Percentiles rank a stretch among this genome's conserved stretches.
Conservation (phyloP, 2,797 vertebrate species). For the Lutjanus argentimaculatus region DNA sequence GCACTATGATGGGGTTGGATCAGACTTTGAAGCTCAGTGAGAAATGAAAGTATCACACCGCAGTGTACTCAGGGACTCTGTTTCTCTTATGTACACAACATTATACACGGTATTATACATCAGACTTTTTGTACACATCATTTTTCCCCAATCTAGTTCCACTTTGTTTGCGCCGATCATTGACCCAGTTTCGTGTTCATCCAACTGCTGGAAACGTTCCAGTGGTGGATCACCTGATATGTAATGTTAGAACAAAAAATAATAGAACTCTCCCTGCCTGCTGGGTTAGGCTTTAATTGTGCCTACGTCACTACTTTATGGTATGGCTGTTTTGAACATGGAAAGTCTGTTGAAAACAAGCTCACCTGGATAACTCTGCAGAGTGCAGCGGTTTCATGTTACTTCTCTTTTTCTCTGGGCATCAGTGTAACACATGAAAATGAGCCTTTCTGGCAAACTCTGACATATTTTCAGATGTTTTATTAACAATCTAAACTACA, state of each 20-base stretch:
- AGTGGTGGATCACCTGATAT: neutral
- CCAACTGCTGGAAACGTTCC: neutral
- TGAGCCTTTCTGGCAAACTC: no score
- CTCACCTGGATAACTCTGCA: neutral
- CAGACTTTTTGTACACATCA: no score
- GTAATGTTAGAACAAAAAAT: no score
- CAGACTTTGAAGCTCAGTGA: no score
- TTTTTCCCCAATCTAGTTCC: neutral
- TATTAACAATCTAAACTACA: no score
- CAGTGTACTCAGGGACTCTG: neutral
- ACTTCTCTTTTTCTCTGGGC: neutral
- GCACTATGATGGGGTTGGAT: no score
- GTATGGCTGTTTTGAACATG: neutral
- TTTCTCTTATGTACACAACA: neutral
- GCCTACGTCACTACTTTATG: neutral
- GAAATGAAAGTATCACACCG: no score
- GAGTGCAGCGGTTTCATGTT: neutral
- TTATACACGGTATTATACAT: neutral
- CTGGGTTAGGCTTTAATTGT: neutral
- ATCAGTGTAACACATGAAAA: neutral
- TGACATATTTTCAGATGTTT: no score
- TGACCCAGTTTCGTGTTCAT: neutral
- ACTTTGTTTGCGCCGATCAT: neutral
- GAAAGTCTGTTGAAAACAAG: neutral
- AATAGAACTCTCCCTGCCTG: neutral